Base-by-base conservation (phyloP, 1,140 invertebrate species). In the Notospermus geniculatus region DNA sequence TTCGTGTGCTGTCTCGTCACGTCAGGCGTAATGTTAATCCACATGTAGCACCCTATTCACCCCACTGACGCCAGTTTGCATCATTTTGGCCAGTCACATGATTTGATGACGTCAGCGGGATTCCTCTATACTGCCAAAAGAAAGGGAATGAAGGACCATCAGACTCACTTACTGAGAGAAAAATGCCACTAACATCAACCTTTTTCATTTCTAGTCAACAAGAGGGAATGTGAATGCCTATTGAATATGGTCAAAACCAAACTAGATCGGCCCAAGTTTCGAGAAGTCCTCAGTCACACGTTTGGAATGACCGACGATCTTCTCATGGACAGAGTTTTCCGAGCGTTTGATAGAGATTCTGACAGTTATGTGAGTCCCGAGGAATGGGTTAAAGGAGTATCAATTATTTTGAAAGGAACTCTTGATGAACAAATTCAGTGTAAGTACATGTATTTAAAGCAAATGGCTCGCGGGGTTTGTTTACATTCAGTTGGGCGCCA, bases 291-390 rank as follows among this genome's bases (percentile, higher is more conserved):
- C 62, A 90, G 93, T 79, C 90, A 89, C 64, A 90, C 88, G 0
- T 93, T 96, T 73, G 88, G 91, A 68, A 88, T 94, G 28, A 93
- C 91, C 0, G 91, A 95, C 78, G 91, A 94, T 72, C 85, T 89
- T 9, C 80, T 95, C n/a, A 87, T 94, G 75, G 93, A 95, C 66
- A 83, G 92, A 63, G 80, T 95, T 61, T 95, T 92, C 81, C 86
- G 87, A 61, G 88, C 88, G 23, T 95, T 93, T 87, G 92, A 95
- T 77, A 85, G 86, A 60, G 88, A 89, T 1, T 87, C 86, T 66
- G 87, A 87, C 64, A 83, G 86, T 4, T 80, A 79, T 66, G 80
- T 91, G 13, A 79, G 73, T 7, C 80, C 86, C 74, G 84, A 87
- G 57, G 86, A 88, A 50, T 95, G 76, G 75, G 86, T 92, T 1